Evolutionary conservation across 2,888 invertebrate genomes (phyloP), one percentile per base, ranked within the genome.

Genomic region (Hemaris fuciformis): DNA sequence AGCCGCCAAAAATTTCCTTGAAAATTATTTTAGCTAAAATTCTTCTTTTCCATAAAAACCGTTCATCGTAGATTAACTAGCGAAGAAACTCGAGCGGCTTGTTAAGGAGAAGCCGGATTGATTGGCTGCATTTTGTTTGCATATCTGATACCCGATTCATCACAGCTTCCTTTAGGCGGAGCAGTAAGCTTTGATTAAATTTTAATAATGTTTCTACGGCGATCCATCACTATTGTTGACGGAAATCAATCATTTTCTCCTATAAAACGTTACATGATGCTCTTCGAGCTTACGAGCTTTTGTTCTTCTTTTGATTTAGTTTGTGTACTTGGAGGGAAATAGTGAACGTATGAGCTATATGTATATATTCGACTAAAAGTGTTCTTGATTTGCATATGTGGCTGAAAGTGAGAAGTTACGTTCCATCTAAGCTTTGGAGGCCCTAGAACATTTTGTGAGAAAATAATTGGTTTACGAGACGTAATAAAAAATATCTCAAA

Each of bases 81-180:
- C 27, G 23, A 4, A 20, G 46, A 31, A 53, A 53, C 53, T 15
- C 27, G 53, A 53, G 53, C 27, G 18, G 27, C 57, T 61, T 61
- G 43, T 61, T 61, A 61, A 61, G 60, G 22, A 22, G 48, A 58
- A 31, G n/a, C 34, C 45, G 45, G 41, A 87, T 74, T 80, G 82
- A 88, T 84, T 83, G 83, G 74, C 71, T 80, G 80, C 85, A 81
- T 79, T 87, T 82, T 80, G 81, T 87, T 84, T 83, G 85, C 78
- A 81, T 85, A 88, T 80, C 82, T 83, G 87, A 87, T 80, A 73
- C 81, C 77, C 79, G 71, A 86, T 88, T 87, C 81, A 87, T 88
- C 85, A 87, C 74, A 60, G 67, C 73, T 67, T 73, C 71, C 77
- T 75, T 73, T 63, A 43, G 63, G 63, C 48, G 53, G 59, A 53